Evolutionary conservation across 1,140 invertebrate genomes (phyloP).

Genomic region (Drosophila nannoptera): DNA sequence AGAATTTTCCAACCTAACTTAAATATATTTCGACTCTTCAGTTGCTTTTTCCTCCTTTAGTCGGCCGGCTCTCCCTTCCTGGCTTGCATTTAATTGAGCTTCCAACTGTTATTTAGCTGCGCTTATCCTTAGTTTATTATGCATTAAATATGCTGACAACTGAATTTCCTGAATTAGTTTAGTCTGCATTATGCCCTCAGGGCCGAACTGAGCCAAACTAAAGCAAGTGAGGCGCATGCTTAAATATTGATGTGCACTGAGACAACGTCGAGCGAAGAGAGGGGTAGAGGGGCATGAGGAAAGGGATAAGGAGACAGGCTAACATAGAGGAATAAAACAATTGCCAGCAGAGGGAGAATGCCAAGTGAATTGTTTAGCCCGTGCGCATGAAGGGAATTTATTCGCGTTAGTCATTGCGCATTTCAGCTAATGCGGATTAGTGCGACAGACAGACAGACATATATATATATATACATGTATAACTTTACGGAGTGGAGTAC

Average conservation of each 20-base stretch:
- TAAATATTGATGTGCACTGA: constrained; percentile 42
- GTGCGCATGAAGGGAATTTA: constrained; percentile 35
- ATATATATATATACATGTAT: no score
- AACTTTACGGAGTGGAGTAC: no score
- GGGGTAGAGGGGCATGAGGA: neutral
- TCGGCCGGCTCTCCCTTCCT: no score
- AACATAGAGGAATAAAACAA: constrained; percentile 2
- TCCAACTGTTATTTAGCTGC: constrained; percentile 2
- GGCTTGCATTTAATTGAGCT: neutral
- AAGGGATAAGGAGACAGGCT: neutral
- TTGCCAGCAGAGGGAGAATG: constrained; percentile 17
- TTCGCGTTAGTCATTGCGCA: constrained; percentile 36
- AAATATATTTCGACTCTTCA: no score
- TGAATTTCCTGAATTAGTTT: constrained; percentile 31
- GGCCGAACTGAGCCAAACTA: constrained; percentile 6
- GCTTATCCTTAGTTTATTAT: neutral
- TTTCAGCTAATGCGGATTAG: constrained; percentile 44
- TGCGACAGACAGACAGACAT: no score
- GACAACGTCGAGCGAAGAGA: constrained; percentile 5
- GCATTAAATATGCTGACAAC: constrained; percentile 26
- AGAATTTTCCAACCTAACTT: no score
- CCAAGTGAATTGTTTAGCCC: constrained; percentile 22
- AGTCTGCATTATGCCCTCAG: neutral
- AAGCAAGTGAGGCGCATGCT: constrained; percentile 31
- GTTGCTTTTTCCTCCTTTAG: no score